These are phyloP conservation scores for Holacanthus passer DNA, from an alignment of 2,113 vertebrate species.

Conservation along the genomic window DNA sequence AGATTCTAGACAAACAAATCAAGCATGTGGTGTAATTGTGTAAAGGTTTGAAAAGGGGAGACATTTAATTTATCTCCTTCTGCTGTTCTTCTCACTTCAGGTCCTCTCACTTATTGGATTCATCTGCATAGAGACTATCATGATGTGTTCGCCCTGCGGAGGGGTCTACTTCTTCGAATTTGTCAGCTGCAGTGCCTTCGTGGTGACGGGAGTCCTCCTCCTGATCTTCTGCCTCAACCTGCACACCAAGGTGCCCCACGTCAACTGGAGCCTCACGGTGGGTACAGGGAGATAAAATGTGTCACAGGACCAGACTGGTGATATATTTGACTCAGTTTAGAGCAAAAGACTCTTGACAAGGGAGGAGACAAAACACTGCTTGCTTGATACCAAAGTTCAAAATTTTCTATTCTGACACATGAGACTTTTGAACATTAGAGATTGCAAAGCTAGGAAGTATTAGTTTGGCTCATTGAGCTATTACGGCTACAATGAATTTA, in stretches of 20 bases:
- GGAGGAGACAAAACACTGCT: too few species aligned
- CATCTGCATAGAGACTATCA: slow-evolving; percentile 98
- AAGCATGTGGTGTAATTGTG: background rate
- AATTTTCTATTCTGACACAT: too few species aligned
- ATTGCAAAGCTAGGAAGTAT: background rate
- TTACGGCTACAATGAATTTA: too few species aligned
- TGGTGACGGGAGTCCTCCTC: slow-evolving; percentile 94
- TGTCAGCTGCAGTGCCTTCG: slow-evolving; percentile 96
- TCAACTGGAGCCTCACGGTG: slow-evolving; percentile 98
- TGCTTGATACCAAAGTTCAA: too few species aligned
- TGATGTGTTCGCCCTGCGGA: slow-evolving; percentile 94
- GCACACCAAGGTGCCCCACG: slow-evolving; percentile 92
- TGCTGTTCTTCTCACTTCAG: slow-evolving; percentile 71
- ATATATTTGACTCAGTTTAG: background rate
- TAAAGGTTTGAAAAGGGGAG: background rate
- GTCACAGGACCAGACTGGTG: too few species aligned
- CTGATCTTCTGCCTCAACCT: slow-evolving; percentile 94
- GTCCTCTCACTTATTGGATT: slow-evolving; percentile 91
- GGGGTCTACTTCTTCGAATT: slow-evolving; percentile 99
- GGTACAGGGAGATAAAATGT: slow-evolving; percentile 54
- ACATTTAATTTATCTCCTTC: background rate
- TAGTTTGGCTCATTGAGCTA: background rate
- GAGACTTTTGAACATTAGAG: background rate
- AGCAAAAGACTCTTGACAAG: background rate
- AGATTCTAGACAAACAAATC: background rate